Conservation (phyloP, 2,888 invertebrate species). For the Teleiodes luculella region DNA sequence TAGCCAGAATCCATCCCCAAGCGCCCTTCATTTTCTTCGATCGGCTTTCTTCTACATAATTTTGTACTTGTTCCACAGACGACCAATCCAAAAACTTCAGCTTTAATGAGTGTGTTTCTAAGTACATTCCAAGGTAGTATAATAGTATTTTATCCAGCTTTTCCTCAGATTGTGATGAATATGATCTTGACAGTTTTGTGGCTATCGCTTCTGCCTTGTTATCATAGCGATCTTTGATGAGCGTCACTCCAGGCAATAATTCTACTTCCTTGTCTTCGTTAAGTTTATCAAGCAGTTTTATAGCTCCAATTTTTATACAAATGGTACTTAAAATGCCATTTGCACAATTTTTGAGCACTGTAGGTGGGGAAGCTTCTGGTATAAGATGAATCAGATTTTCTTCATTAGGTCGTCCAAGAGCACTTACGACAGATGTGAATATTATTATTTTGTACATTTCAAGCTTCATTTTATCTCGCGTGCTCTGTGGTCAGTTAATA, state of each 20-base stretch:
- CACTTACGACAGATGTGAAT: constrained; percentile 31
- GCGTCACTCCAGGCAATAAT: constrained; percentile 68
- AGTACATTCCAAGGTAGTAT: constrained; percentile 82
- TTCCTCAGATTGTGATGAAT: constrained; percentile 84
- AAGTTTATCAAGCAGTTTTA: constrained; percentile 45
- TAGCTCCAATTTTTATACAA: constrained; percentile 51
- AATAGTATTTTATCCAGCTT: constrained; percentile 84
- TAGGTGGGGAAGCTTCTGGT: no score
- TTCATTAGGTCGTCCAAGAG: constrained; percentile 41
- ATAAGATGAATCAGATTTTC: constrained; percentile 21
- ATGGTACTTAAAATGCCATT: constrained; percentile 46
- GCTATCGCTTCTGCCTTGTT: constrained; percentile 77
- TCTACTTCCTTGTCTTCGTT: constrained; percentile 48
- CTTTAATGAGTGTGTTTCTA: constrained; percentile 84
- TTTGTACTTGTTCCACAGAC: constrained; percentile 75
- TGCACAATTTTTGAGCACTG: constrained; percentile 37
- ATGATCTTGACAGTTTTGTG: constrained; percentile 82
- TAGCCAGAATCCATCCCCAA: constrained; percentile 73
- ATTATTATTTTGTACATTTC: constrained; percentile 45
- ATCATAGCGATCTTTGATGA: constrained; percentile 82
- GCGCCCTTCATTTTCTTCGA: constrained; percentile 56
- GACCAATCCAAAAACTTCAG: constrained; percentile 81
- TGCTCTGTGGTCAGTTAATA: constrained; percentile 32
- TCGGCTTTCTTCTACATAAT: constrained; percentile 64
- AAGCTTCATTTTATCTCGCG: constrained; percentile 29